A percentile compares a stretch with the other conserved stretches of the same genome.
Conservation (phyloP, 30 jellyfish, hydroid and myxozoan genomes). For the Aurelia aurita complex sp. Pacific region DNA sequence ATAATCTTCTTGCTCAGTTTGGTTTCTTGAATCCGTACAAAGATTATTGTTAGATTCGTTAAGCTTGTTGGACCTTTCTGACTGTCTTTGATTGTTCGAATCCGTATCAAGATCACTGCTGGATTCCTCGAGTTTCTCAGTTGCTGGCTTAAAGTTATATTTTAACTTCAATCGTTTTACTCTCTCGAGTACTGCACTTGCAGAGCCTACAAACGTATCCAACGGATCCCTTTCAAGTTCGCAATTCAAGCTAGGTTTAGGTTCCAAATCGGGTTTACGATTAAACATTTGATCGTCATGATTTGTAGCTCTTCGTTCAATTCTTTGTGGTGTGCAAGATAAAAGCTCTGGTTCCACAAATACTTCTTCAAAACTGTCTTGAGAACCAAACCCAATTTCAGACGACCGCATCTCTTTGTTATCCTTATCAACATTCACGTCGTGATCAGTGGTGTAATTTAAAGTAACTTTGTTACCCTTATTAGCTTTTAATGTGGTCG, state of each 20-base stretch:
- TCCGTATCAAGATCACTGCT: not conserved
- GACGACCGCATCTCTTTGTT: not conserved
- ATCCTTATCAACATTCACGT: not conserved
- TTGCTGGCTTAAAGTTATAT: slow-evolving; percentile 35
- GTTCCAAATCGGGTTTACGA: slow-evolving; percentile 1
- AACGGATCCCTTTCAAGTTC: slow-evolving; percentile 14
- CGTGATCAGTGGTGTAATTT: slow-evolving; percentile 1
- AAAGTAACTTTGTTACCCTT: not conserved
- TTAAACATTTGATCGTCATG: not conserved
- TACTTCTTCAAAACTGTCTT: slow-evolving; percentile 50
- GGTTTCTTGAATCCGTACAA: not conserved
- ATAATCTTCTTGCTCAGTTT: not conserved
- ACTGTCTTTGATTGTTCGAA: not conserved
- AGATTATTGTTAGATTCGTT: not conserved
- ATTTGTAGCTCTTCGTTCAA: not conserved
- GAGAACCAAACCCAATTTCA: not conserved
- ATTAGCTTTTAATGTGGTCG: not conserved
- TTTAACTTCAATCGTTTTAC: slow-evolving; percentile 53
- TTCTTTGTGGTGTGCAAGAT: slow-evolving; percentile 18
- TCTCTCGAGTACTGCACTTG: slow-evolving; percentile 65
- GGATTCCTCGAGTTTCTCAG: not conserved
- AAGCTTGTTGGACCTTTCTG: not conserved
- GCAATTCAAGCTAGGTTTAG: not conserved
- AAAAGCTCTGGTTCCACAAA: slow-evolving; percentile 46
- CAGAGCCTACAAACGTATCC: slow-evolving; percentile 59